Evolutionary conservation across 2,888 invertebrate species (phyloP), one percentile per base, ranked within the genome.

Genomic region (Acheta domesticus): DNA sequence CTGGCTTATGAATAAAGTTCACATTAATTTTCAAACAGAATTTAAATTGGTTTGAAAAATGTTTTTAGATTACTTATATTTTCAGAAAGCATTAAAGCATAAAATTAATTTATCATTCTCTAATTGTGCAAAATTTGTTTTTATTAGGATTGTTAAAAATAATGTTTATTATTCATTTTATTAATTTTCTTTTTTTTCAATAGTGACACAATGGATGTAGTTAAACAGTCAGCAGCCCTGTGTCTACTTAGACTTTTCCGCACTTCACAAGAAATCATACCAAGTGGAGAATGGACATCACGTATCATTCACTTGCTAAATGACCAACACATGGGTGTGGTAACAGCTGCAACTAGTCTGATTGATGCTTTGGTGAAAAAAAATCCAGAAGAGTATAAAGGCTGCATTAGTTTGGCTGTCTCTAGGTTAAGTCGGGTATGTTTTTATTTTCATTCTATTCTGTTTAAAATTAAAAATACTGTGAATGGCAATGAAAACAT

Each of bases 311-410:
- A 99, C 88, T 91, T 99, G 83, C 90, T 99, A 83, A 99, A 99
- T 89, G 99, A 99, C 88, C 98, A 99, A 86, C 99, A 99, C 86
- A 95, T 99, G 93, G 99, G 99, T 82, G 99, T 99, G 79, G 99
- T 99, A 1, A 99, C 99, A 23, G 98, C 99, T 78, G 99, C 99
- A 75, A 97, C 97, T 80, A 98, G 98, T 83, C 90, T 99, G 80
- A 99, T 99, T 85, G 99, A 99, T 89, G 96, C 98, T 78, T 91
- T 99, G 82, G 99, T 99, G 36, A 99, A 98, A 89, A 96, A 96
- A 86, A 99, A 97, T 89, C 98, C 99, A 21, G 99, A 99, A 82
- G 99, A 99, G 88, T 99, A 99, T 87, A 99, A 99, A 88, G 99
- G 98, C 82, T 99, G 99, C 88, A 98, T 99, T 36, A 97, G 97